Evolutionary conservation across 1,140 invertebrate species (phyloP), one percentile per base, ranked within the genome.

Genomic region (Drosophila suzukii): DNA sequence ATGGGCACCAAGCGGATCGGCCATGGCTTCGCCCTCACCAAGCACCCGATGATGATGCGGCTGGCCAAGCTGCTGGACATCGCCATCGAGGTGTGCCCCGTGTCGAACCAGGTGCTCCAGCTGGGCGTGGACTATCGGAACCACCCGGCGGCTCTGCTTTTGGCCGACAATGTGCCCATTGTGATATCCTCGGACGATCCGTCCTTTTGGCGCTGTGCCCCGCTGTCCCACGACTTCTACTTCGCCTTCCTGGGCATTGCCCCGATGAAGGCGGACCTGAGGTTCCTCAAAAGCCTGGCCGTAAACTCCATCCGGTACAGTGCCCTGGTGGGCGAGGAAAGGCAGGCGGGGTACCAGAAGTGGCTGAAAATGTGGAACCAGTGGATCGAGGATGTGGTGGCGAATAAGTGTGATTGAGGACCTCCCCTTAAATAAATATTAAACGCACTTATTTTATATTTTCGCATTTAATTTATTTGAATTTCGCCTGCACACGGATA

Each of bases 141-240:
- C 91, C 97, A 98, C 93, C 96, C 97, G 0, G 95, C 94, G 0
- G 94, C 94, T 10, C 66, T 88, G 6, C 93, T 97, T 2, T 93
- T 97, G 36, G 94, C 96, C 0, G 93, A 93, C 5, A 91, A 93
- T 30, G 91, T 93, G 62, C 94, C 94, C 0, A 92, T 95, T 11
- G 93, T 95, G 0, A 91, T 95, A 12, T 93, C 94, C 1, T 89
- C 86, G 0, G 97, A 98, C 85, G 96, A 97, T 91, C 96, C 96
- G 0, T 95, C 95, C 0, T 93, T 95, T 2, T 98, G 96, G 96
- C 95, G 94, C 0, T 94, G 95, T 0, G 92, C 93, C 46, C 96
- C 94, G 0, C 85, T 98, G 0, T 96, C 95, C 13, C 95, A 97
- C 77, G 97, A 98, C 81, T 96, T 96, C 75, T 98, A 97, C 85